A percentile compares a stretch with the other conserved stretches of the same genome.
phyloP scores from a whole-genome alignment of 2,797 vertebrate genomes.

The Protonibea diacanthus region DNA sequence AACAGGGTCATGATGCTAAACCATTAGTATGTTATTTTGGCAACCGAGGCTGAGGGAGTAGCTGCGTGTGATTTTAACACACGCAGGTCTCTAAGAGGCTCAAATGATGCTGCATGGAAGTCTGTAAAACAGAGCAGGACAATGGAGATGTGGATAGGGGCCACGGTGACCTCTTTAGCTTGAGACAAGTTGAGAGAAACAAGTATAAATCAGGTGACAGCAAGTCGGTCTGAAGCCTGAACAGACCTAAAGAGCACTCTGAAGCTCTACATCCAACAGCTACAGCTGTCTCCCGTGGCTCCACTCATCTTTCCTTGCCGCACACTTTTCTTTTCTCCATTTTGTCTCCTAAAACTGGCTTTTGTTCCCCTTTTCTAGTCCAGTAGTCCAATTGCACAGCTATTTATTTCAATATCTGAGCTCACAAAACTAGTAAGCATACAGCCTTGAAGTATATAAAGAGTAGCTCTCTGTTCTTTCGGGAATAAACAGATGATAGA shows the following conservation, averaged over 20 bases:
- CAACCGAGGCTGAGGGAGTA: background rate
- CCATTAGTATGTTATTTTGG: constrained; percentile 32
- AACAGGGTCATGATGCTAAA: constrained; percentile 17
- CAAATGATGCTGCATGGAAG: background rate
- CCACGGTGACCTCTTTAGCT: background rate
- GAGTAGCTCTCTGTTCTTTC: constrained; percentile 8
- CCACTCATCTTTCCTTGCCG: background rate
- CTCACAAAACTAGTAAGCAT: background rate
- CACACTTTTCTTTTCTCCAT: background rate
- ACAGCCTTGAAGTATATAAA: background rate
- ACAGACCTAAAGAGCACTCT: constrained; percentile 1
- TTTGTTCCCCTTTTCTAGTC: constrained; percentile 7
- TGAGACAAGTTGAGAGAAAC: constrained; percentile 18
- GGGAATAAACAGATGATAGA: constrained; percentile 32
- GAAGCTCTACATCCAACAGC: constrained; percentile 20
- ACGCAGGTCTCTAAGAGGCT: constrained; percentile 20
- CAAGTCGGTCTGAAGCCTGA: constrained; percentile 18
- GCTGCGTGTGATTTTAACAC: constrained; percentile 12
- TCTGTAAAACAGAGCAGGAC: background rate
- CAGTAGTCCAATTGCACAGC: background rate
- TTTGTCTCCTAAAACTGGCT: background rate
- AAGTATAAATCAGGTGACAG: constrained; percentile 20
- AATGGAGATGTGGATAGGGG: constrained; percentile 3
- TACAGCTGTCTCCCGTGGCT: background rate
- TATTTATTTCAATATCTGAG: constrained; percentile 16